These are phyloP conservation scores for Sebastes ruberrimus DNA, from an alignment of 2,797 vertebrate species.

Conservation along the genomic window DNA sequence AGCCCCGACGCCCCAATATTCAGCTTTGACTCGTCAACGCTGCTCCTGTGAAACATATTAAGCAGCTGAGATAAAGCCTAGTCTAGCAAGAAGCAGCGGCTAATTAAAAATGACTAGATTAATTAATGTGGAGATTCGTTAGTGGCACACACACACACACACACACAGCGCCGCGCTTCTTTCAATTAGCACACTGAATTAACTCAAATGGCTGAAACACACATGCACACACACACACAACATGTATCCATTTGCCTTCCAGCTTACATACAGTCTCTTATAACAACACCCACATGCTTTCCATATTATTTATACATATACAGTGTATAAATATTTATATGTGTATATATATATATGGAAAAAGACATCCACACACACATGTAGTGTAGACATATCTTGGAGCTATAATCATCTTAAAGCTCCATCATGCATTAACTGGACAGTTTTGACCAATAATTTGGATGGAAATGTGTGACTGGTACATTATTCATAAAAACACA, in stretches of 20 bases:
- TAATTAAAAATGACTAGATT: conserved; percentile 82
- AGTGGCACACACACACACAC: conserved; percentile 35
- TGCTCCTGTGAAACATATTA: conserved; percentile 65
- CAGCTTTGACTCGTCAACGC: conserved; percentile 38
- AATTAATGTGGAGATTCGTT: conserved; percentile 77
- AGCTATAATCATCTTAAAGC: not conserved
- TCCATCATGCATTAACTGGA: not conserved
- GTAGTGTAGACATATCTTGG: not conserved
- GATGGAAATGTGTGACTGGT: not conserved
- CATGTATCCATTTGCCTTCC: not conserved
- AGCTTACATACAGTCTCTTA: not conserved
- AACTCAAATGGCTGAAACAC: conserved; percentile 15
- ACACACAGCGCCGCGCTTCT: conserved; percentile 19
- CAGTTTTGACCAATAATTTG: not conserved
- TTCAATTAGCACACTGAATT: conserved; percentile 56
- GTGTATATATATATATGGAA: not conserved
- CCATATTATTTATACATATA: no score
- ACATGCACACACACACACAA: not conserved
- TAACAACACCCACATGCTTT: not conserved
- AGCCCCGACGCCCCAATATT: conserved; percentile 48
- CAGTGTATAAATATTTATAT: no score
- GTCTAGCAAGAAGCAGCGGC: conserved; percentile 68
- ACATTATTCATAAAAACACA: not conserved
- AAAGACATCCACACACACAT: not conserved
- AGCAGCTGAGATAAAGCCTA: conserved; percentile 66